A percentile compares a stretch with the other conserved stretches of the same genome.
These are phyloP conservation scores for Lerema accius DNA, from an alignment of 1,140 invertebrate genomes.

Conservation along the genomic window DNA sequence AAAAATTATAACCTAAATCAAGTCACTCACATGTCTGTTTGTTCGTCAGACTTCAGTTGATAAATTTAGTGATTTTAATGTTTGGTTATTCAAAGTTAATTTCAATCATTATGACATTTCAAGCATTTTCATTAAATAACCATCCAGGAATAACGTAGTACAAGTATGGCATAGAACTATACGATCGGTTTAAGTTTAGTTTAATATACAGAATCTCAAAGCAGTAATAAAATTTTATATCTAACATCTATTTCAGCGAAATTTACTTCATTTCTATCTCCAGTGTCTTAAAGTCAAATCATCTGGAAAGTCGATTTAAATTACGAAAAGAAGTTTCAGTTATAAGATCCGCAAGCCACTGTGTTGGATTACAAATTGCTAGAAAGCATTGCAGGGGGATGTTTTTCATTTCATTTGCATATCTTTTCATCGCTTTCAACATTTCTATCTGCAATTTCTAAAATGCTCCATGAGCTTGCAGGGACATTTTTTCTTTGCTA, in stretches of 20 bases:
- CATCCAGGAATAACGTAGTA: too few species aligned
- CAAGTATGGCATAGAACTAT: too few species aligned
- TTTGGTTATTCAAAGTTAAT: too few species aligned
- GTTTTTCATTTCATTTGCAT: conserved; percentile 29
- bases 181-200: too few species aligned
- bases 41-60: too few species aligned
- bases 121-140: too few species aligned
- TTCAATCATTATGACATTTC: too few species aligned
- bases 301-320: not conserved
- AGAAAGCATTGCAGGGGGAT: conserved; percentile 9
- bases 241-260: not conserved
- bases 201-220: too few species aligned
- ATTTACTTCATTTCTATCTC: not conserved
- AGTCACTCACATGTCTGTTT: too few species aligned
- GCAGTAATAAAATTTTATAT: not conserved
- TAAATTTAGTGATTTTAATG: too few species aligned
- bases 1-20: too few species aligned
- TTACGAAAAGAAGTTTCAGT: not conserved
- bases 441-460: conserved; percentile 18
- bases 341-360: not conserved
- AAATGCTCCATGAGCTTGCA: conserved; percentile 5
- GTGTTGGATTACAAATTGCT: conserved; percentile 19
- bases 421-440: conserved; percentile 29
- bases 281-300: not conserved
- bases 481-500: conserved; percentile 7